Evolutionary conservation across 2,888 invertebrate genomes (phyloP).

Genomic region (Pegoplata infirma): DNA sequence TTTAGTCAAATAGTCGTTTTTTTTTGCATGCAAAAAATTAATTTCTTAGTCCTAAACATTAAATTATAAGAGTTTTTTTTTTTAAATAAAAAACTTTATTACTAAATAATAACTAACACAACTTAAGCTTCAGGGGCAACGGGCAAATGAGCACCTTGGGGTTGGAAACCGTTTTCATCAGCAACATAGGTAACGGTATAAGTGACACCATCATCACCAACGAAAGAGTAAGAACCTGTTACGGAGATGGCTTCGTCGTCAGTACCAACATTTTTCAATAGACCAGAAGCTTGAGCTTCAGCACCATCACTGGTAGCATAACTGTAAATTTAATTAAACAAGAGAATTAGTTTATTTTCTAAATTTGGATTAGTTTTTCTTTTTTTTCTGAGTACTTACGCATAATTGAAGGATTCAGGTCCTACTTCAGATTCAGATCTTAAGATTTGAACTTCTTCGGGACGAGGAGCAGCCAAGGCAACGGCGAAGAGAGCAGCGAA

Average conservation of each 20-base stretch:
- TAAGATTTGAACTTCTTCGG: conserved; percentile 78
- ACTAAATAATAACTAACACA: conserved; percentile 20
- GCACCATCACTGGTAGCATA: conserved; percentile 79
- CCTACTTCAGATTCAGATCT: conserved; percentile 79
- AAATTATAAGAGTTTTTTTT: background rate
- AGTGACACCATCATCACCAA: conserved; percentile 80
- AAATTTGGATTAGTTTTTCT: conserved; percentile 47
- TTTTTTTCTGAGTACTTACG: conserved; percentile 79
- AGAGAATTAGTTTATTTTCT: background rate
- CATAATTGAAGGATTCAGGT: conserved; percentile 77
- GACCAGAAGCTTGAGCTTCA: conserved; percentile 78
- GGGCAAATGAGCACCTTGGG: conserved; percentile 78
- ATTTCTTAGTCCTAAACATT: too few relatives aligned
- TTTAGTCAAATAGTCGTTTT: too few relatives aligned
- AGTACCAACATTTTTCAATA: conserved; percentile 79
- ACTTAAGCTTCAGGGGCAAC: conserved; percentile 59
- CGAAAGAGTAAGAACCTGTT: conserved; percentile 78
- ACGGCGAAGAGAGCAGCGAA: conserved; percentile 71
- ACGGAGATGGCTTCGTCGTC: conserved; percentile 79
- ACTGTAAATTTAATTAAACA: conserved; percentile 73
- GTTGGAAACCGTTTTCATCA: conserved; percentile 68
- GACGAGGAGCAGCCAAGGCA: conserved; percentile 66
- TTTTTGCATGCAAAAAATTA: too few relatives aligned
- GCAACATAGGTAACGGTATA: conserved; percentile 79
- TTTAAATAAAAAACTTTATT: background rate